Percentiles rank a stretch among this genome's conserved stretches.
Evolutionary conservation across 2,113 vertebrate species (phyloP).

Genomic region (Piprites chloris): DNA sequence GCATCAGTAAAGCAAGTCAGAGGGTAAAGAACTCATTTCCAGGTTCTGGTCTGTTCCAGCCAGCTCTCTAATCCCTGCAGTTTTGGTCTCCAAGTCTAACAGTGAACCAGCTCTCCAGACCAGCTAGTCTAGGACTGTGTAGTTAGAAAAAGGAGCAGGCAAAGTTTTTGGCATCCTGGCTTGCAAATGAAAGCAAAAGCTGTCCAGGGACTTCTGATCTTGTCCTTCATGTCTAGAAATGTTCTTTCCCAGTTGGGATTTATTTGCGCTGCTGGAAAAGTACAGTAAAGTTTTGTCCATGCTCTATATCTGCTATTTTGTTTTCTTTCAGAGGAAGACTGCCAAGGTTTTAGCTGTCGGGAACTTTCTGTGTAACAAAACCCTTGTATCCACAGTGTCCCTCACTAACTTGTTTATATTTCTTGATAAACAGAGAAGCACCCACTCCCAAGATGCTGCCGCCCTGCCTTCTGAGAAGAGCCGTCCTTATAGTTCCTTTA

Average conservation of each 20-base stretch:
- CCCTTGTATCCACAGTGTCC: not conserved
- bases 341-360: not conserved
- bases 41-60: not conserved
- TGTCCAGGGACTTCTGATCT: not conserved
- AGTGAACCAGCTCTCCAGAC: not conserved
- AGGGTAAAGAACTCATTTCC: not conserved
- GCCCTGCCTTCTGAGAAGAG: conserved; percentile 27
- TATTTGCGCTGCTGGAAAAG: not conserved
- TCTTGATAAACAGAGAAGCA: not conserved
- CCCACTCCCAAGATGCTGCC: conserved; percentile 41
- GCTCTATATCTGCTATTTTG: not conserved
- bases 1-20: not conserved
- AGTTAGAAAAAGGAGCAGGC: not conserved
- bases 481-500: conserved; percentile 51
- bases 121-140: not conserved
- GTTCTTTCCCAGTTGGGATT: not conserved
- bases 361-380: not conserved
- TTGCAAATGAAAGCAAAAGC: not conserved
- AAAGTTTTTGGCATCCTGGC: not conserved
- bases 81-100: not conserved
- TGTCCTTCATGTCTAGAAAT: not conserved
- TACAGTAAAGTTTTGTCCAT: not conserved
- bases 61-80: not conserved
- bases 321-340: not conserved
- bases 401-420: not conserved